Evolutionary conservation across 92 coral and sea anemone genomes (phyloP).

Genomic region (Galaxea fascicularis): DNA sequence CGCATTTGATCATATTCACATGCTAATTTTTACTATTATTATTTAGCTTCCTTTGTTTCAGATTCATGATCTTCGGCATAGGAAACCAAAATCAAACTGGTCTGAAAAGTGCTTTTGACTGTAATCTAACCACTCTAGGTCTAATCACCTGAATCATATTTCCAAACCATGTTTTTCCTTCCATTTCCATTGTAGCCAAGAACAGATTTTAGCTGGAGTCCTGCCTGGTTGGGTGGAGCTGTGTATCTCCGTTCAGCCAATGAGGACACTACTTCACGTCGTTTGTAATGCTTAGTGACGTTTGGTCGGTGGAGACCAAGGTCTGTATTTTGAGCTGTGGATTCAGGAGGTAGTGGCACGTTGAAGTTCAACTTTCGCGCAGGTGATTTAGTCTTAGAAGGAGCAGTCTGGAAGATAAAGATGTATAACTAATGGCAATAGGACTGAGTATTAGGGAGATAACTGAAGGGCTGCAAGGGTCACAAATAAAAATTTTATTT

Average conservation of each 20-base stretch:
- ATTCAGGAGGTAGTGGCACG: neutral
- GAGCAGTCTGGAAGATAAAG: constrained; percentile 12
- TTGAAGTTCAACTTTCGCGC: constrained; percentile 37
- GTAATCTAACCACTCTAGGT: too few species aligned
- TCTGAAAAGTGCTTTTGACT: too few species aligned
- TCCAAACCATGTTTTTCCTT: constrained; percentile 92
- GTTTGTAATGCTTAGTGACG: constrained; percentile 80
- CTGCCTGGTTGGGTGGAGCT: constrained; percentile 98
- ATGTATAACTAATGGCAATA: neutral
- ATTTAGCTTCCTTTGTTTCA: too few species aligned
- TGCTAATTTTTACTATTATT: too few species aligned
- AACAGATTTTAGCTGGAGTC: constrained; percentile 87
- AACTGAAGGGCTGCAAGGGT: neutral
- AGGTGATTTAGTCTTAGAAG: constrained; percentile 37
- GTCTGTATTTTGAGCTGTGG: constrained; percentile 2
- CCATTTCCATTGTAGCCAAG: constrained; percentile 96
- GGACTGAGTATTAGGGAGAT: too few species aligned
- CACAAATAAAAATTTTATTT: neutral
- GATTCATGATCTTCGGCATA: too few species aligned
- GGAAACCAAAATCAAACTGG: too few species aligned
- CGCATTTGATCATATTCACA: too few species aligned
- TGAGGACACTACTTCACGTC: constrained; percentile 57
- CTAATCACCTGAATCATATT: constrained; percentile 91
- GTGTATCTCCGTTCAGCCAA: constrained; percentile 88
- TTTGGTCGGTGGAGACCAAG: constrained; percentile 32